Percentiles rank a stretch among this genome's conserved stretches.
These are phyloP conservation scores for Tachuris rubrigastra DNA, from an alignment of 2,113 vertebrate genomes.

Conservation along the genomic window DNA sequence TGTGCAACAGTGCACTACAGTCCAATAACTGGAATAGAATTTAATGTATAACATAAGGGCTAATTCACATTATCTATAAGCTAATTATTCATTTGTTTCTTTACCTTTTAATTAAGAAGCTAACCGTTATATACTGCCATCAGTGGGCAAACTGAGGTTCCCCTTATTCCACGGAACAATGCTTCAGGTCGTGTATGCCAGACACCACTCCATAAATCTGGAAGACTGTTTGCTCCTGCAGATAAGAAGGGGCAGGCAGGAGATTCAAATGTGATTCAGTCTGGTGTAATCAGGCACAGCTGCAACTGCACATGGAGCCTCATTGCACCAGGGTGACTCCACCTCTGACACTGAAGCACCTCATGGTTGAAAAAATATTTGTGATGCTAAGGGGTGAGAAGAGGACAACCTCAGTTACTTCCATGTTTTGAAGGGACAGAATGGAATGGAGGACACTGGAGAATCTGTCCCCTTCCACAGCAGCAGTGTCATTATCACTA, in stretches of 20 bases:
- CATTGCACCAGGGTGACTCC: not conserved
- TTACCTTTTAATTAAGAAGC: not conserved
- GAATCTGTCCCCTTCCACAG: not conserved
- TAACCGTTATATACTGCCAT: not conserved
- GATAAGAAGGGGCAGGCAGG: not conserved
- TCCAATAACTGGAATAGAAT: not conserved
- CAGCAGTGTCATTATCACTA: not conserved
- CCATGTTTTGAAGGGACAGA: not conserved
- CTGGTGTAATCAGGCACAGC: not conserved
- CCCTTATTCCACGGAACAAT: not conserved
- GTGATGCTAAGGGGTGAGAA: not conserved
- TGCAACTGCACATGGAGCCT: not conserved
- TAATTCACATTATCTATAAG: slow-evolving; percentile 39
- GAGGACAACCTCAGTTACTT: not conserved
- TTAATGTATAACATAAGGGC: not conserved
- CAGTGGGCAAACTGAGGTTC: not conserved
- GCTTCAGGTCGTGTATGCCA: not conserved
- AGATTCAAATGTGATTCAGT: not conserved
- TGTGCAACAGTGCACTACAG: not conserved
- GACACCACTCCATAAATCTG: not conserved
- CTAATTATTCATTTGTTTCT: slow-evolving; percentile 55
- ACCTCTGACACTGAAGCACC: not conserved
- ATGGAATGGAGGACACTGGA: not conserved
- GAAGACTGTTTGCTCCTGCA: not conserved
- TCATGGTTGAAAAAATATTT: not conserved